Conservation (phyloP, 2,113 vertebrate genomes). For the Ancistrus triradiatus region DNA sequence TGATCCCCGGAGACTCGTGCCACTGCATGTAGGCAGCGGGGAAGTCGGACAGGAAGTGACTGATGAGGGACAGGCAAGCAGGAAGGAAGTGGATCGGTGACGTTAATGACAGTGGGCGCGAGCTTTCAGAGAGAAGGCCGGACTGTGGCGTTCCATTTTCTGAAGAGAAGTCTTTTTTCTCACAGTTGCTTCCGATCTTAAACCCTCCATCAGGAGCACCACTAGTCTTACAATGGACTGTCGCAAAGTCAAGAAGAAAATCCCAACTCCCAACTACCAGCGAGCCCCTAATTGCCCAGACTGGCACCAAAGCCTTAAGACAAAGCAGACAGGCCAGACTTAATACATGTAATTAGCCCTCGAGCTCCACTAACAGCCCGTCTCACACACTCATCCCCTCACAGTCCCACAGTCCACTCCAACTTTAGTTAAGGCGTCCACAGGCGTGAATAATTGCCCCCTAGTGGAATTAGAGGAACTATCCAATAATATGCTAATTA, state of each 20-base stretch:
- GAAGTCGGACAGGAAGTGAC: slow-evolving; percentile 26
- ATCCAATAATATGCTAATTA: slow-evolving; percentile 42
- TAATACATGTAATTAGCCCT: not conserved
- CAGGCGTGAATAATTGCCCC: slow-evolving; percentile 35
- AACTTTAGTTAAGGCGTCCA: slow-evolving; percentile 19
- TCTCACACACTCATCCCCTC: not conserved
- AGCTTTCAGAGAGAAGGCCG: not conserved
- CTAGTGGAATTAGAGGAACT: slow-evolving; percentile 32
- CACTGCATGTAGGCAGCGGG: slow-evolving; percentile 9
- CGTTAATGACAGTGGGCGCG: not conserved
- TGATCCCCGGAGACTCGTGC: slow-evolving; percentile 7
- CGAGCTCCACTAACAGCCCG: slow-evolving; percentile 20
- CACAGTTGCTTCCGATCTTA: too few relatives aligned
- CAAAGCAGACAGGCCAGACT: not conserved
- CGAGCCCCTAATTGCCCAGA: not conserved
- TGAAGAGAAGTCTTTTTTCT: too few relatives aligned
- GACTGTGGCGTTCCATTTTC: too few relatives aligned
- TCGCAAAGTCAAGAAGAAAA: too few relatives aligned
- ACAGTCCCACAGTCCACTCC: slow-evolving; percentile 12
- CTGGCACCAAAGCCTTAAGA: not conserved
- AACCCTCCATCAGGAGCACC: too few relatives aligned
- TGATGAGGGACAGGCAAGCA: slow-evolving; percentile 6
- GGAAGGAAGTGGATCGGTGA: slow-evolving; percentile 15
- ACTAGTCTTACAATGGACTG: too few relatives aligned
- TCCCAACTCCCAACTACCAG: too few relatives aligned